Base-by-base conservation (phyloP, 64 coral and sea anemone species). In the Acropora yongei region DNA sequence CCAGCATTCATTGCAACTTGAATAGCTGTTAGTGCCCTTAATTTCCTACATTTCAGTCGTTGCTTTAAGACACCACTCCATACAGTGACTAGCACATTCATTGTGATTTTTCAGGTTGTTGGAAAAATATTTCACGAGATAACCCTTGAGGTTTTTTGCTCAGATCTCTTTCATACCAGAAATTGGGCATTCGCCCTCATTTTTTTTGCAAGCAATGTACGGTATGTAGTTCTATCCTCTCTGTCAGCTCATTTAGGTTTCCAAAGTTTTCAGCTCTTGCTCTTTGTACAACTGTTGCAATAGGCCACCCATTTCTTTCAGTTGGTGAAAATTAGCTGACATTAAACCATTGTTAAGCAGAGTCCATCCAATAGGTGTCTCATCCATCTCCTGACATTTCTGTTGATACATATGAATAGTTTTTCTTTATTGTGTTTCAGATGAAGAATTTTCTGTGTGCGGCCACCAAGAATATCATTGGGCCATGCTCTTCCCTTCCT, bases 71-170 rank as follows among this genome's bases (percentile, higher is more conserved):
- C 79, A 80, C 76, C 83, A 88, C 50, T 80, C 63, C 91, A 93
- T 87, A 77, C 92, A 93, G 48, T 93, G 92, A 20, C 79, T 88
- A 11, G 92, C 76, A 93, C 86, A 93, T 65, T 73, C 44, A 83
- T 69, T 65, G 14, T 83, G 86, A 61, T 81, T 78, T 45, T 60
- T 67, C 30, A 93, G 86, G 16, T 88, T 49, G 44, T 79, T 82
- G 4, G 86, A 80, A 87, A 93, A 89, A 4, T 93, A 78, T n/a
- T 68, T 18, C 50, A 94, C 48, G 6, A 89, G 55, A 78, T 89
- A 88, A n/a, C 69, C 87, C 72, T 89, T 89, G 9, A 94, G 80
- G 44, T 66, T 81, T 74, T 84, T 93, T 4, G 30, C 78, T 77
- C 92, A 30, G 30, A 30, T 63, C 47, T 94, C 80, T 61, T 49